Base-by-base conservation (phyloP, 2,888 invertebrate species). In the Teinopalpus imperialis region DNA sequence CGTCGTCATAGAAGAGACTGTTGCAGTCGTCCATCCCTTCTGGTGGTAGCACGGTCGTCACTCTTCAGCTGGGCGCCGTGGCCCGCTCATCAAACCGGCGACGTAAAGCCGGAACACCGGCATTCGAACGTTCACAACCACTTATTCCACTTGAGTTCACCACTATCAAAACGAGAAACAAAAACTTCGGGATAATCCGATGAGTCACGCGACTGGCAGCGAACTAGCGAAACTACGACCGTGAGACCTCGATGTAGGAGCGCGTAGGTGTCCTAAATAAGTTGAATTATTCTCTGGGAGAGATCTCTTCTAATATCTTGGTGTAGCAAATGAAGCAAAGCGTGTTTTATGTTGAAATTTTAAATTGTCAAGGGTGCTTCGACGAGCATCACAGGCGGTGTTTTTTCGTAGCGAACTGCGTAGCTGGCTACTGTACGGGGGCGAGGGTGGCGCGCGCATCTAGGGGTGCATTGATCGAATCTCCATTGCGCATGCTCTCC, bases 1-100 rank as follows among this genome's bases (percentile, higher is more conserved):
- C 88, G 81, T 88, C 89, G 87, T 89, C 89, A 86, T 88, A 88
- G 75, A 87, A 87, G 69, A 81, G 67, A 58, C 76, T 75, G 66
- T 77, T 79, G 71, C 86, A 82, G 80, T 86, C 89, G 78, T 88
- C 89, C 89, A 89, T 89, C 63, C 74, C 81, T 83, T 75, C 69
- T 63, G 71, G 62, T 70, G 65, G 60, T 56, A 54, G 62, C 58
- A 63, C 69, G 63, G 70, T 56, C 49, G 74, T 79, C 71, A 76
- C 71, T 73, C 70, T 63, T 72, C 74, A 66, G 68, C 74, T 63
- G 72, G 72, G 67, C 66, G 63, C 62, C 60, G 57, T 49, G 75
- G 81, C 78, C 72, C 89, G 86, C 72, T 87, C 90, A 79, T 90
- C 83, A 69, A 90, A 81, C 56, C 65, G 50, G 48, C 59, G 48